Conservation (phyloP, 2,113 vertebrate genomes). For the Stegostoma tigrinum region DNA sequence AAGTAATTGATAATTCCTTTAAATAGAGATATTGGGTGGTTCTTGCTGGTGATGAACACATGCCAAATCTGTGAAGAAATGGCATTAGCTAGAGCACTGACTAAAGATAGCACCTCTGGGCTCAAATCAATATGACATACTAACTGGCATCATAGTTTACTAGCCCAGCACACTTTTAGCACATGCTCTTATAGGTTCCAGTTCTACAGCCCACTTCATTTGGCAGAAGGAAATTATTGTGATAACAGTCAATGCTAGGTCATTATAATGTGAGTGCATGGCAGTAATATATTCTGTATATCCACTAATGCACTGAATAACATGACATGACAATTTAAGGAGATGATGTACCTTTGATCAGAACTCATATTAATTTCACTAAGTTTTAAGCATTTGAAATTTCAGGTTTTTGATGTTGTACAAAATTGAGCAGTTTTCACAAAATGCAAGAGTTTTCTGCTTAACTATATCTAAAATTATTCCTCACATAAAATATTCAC, state of each 20-base stretch:
- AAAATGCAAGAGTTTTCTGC: neutral
- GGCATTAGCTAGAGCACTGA: no score
- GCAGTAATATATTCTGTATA: neutral
- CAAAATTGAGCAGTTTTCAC: neutral
- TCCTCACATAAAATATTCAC: conserved; percentile 31
- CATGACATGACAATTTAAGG: neutral
- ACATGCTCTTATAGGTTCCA: no score
- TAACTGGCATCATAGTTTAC: no score
- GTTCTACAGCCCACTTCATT: no score
- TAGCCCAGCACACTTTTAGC: no score
- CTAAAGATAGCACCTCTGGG: no score
- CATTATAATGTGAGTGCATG: neutral
- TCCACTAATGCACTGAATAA: neutral
- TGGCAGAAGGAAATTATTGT: no score
- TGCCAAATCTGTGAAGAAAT: no score
- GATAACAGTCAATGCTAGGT: neutral
- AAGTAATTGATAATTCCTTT: no score
- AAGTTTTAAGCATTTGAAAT: neutral
- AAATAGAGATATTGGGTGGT: no score
- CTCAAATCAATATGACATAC: no score
- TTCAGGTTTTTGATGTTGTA: neutral
- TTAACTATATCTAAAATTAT: neutral
- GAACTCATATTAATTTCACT: neutral
- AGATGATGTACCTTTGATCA: neutral
- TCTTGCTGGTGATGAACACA: no score